Percentiles rank a stretch among this genome's conserved stretches.
phyloP scores from a whole-genome alignment of 1,140 invertebrate genomes.

The Euura lappo region DNA sequence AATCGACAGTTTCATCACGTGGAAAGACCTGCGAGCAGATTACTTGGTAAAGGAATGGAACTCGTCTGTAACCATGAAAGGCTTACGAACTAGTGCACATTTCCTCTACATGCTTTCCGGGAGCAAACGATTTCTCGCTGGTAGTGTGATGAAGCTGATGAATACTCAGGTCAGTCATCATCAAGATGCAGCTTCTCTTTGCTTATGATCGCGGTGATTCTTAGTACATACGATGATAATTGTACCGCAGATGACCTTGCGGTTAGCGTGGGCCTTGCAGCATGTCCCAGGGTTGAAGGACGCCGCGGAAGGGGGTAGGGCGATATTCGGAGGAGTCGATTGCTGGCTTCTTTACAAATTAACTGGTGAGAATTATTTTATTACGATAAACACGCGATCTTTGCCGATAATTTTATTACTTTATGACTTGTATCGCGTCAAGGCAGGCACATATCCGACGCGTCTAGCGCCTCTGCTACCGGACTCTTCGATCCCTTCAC shows the following conservation, averaged over 20 bases:
- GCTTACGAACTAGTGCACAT: conserved; percentile 67
- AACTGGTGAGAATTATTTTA: conserved; percentile 52
- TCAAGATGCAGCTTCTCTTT: too few species aligned
- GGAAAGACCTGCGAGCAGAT: conserved; percentile 91
- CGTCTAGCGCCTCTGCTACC: conserved; percentile 87
- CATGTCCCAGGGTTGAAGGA: conserved; percentile 72
- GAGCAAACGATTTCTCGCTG: conserved; percentile 80
- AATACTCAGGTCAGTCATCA: conserved; percentile 72
- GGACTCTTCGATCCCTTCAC: conserved; percentile 94
- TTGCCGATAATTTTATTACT: too few species aligned
- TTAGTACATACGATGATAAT: background rate
- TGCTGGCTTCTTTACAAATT: conserved; percentile 91
- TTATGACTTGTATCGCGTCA: too few species aligned
- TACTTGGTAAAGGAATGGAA: conserved; percentile 86
- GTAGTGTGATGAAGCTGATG: conserved; percentile 79
- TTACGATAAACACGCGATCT: too few species aligned
- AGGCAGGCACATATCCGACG: conserved; percentile 79
- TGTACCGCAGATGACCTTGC: conserved; percentile 70
- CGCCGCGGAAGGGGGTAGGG: conserved; percentile 66
- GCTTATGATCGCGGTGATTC: too few species aligned
- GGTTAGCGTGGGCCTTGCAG: conserved; percentile 79
- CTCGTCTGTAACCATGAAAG: conserved; percentile 77
- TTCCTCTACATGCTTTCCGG: conserved; percentile 78
- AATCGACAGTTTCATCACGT: conserved; percentile 83
- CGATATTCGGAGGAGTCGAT: conserved; percentile 90